These are phyloP conservation scores for Polypterus bichir DNA, from an alignment of 2,113 vertebrate species.

Conservation along the genomic window DNA sequence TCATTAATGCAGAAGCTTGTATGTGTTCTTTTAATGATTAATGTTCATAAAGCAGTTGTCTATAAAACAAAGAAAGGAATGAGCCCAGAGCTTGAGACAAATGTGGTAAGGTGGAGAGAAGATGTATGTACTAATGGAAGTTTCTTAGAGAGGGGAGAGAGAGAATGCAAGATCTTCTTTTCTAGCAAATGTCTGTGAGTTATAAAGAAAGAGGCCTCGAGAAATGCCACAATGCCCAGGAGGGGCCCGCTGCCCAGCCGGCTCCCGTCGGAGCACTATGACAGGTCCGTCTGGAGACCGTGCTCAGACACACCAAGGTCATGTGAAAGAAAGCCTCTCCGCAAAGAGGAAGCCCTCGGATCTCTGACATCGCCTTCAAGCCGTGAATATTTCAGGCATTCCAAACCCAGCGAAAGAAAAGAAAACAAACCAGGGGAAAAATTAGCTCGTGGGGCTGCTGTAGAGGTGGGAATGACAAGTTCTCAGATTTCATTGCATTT, in stretches of 20 bases:
- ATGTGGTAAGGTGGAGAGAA: background rate
- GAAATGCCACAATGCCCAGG: conserved; percentile 83
- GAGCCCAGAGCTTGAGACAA: too few species aligned
- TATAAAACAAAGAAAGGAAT: too few species aligned
- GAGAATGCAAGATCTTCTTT: conserved; percentile 4
- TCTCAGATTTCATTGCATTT: too few species aligned
- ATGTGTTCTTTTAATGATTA: conserved; percentile 3
- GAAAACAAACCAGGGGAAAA: background rate
- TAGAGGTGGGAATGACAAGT: too few species aligned
- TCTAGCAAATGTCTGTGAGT: background rate
- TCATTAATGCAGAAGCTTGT: background rate
- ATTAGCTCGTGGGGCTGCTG: too few species aligned
- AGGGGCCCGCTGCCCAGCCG: conserved; percentile 63
- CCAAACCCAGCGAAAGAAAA: conserved; percentile 30
- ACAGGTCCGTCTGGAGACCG: conserved; percentile 55
- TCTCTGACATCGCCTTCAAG: conserved; percentile 44
- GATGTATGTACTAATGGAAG: background rate
- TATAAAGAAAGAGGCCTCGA: conserved; percentile 24
- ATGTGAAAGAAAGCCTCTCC: conserved; percentile 51
- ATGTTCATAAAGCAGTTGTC: too few species aligned
- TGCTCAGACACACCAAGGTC: conserved; percentile 46
- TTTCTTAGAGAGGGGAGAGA: background rate
- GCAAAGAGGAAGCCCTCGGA: conserved; percentile 46
- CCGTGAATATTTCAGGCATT: conserved; percentile 47
- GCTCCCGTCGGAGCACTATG: conserved; percentile 52